Percentiles rank a stretch among this genome's conserved stretches.
Conservation (phyloP, 2,888 invertebrate species). For the Tachystola acroxantha region DNA sequence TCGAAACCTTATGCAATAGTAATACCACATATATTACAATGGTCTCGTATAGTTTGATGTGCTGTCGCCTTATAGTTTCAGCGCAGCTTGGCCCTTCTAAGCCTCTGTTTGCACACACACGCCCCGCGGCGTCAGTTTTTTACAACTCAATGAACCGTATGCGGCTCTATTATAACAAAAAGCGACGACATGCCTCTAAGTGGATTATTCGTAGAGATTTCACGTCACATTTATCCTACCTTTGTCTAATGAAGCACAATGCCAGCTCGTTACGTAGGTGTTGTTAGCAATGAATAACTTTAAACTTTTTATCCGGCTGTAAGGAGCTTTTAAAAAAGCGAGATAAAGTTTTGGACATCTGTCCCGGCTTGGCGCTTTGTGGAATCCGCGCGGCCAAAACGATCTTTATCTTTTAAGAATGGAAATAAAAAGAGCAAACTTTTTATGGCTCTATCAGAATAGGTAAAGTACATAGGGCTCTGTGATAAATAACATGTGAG, state of each 20-base stretch:
- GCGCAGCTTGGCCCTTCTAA: constrained; percentile 17
- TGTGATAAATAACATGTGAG: no score
- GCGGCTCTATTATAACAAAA: constrained; percentile 57
- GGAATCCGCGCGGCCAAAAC: constrained; percentile 32
- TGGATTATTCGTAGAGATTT: constrained; percentile 72
- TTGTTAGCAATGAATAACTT: constrained; percentile 57
- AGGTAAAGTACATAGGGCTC: constrained; percentile 18
- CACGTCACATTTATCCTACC: constrained; percentile 66
- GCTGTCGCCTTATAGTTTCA: no score
- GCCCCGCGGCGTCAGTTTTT: constrained; percentile 68
- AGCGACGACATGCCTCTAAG: constrained; percentile 70
- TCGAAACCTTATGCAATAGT: no score
- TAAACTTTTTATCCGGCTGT: constrained; percentile 52
- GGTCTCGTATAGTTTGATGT: no score
- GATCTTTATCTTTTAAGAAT: constrained; percentile 33
- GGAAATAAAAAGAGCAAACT: constrained; percentile 47
- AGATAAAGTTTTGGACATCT: constrained; percentile 58
- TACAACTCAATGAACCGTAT: constrained; percentile 66
- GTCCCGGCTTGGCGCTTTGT: constrained; percentile 47
- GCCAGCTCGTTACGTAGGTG: constrained; percentile 66
- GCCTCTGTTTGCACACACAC: constrained; percentile 57
- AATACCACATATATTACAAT: no score
- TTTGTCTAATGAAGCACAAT: constrained; percentile 57
- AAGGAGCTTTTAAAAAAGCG: constrained; percentile 44
- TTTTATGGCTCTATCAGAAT: constrained; percentile 16